phyloP scores from a whole-genome alignment of 2,113 vertebrate genomes.

The Equus quagga region DNA sequence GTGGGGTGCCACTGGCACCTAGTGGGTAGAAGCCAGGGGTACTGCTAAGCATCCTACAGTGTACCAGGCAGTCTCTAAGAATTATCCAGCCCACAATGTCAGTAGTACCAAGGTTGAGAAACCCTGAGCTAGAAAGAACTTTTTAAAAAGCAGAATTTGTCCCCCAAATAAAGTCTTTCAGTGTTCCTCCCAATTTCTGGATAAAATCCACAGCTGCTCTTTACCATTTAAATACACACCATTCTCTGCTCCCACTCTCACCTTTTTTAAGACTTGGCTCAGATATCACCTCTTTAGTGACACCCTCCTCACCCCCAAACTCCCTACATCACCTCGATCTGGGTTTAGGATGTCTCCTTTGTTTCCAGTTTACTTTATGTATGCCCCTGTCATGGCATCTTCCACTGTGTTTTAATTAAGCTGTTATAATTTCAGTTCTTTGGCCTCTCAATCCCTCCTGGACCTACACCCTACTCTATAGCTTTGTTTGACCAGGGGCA shows the following conservation, averaged over 20 bases:
- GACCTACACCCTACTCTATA: background rate
- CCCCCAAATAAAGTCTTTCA: background rate
- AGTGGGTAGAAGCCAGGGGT: background rate
- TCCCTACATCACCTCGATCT: background rate
- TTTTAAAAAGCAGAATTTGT: conserved; percentile 30
- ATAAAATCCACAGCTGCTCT: conserved; percentile 20
- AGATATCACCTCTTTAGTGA: background rate
- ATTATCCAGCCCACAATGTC: background rate
- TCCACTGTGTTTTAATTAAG: conserved; percentile 22
- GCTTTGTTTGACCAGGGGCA: background rate
- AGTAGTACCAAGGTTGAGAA: background rate
- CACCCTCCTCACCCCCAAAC: background rate
- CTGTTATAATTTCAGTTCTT: background rate
- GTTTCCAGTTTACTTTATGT: background rate
- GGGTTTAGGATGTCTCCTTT: background rate
- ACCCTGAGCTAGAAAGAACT: background rate
- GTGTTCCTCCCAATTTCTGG: background rate
- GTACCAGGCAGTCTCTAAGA: background rate
- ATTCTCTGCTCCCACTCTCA: background rate
- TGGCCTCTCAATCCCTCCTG: background rate
- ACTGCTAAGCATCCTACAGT: background rate
- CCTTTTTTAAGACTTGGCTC: background rate
- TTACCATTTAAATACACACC: background rate
- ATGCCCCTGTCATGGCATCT: background rate
- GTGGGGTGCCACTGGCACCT: background rate